A percentile compares a stretch with the other conserved stretches of the same genome.
Evolutionary conservation across 2,797 vertebrate genomes (phyloP).

Genomic region (Sebastes miniatus): DNA sequence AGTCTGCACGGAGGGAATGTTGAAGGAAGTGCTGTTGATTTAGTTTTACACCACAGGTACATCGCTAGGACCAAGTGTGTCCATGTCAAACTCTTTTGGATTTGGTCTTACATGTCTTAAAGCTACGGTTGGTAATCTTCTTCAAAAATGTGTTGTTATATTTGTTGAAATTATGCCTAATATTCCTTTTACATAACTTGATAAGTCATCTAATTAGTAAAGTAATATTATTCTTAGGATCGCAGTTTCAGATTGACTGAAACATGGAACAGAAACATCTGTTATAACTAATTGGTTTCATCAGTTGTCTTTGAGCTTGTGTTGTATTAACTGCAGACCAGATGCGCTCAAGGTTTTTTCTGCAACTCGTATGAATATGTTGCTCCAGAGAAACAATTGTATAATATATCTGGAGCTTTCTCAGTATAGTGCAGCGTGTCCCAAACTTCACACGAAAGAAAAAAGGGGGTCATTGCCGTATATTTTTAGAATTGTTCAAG

Average conservation of each 20-base stretch:
- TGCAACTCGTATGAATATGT: neutral
- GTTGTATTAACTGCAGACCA: neutral
- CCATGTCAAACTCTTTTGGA: neutral
- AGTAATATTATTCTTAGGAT: neutral
- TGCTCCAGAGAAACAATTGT: neutral
- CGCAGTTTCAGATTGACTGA: neutral
- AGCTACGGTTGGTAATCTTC: neutral
- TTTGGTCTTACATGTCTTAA: neutral
- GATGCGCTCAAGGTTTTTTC: neutral
- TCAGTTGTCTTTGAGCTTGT: neutral
- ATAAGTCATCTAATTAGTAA: neutral
- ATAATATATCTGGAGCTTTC: neutral
- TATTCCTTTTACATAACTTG: neutral
- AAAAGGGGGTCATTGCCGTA: neutral
- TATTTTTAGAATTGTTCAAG: neutral
- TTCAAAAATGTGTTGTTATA: no score
- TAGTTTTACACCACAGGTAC: neutral
- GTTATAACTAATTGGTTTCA: neutral
- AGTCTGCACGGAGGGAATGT: slow-evolving; percentile 55
- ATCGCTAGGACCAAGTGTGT: neutral
- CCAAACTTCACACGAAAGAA: neutral
- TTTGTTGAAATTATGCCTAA: neutral
- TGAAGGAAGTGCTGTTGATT: neutral
- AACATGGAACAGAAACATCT: neutral
- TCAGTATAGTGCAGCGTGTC: neutral